Conservation (phyloP, 2,888 invertebrate genomes). For the Macrosoma leucophasiata region DNA sequence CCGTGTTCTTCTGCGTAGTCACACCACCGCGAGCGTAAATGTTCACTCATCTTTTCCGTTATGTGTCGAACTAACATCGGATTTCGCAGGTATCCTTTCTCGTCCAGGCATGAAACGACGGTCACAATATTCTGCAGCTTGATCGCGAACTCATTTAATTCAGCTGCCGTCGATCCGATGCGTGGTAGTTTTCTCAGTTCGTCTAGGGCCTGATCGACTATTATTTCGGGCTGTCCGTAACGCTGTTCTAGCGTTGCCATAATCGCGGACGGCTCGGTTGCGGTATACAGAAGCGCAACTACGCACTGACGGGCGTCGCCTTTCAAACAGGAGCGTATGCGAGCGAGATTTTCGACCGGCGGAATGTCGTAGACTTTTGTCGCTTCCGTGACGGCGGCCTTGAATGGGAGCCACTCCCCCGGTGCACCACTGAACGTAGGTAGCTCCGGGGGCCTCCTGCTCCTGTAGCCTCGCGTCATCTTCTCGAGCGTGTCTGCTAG, state of each 20-base stretch:
- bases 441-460: too few species aligned
- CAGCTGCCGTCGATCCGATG: constrained; percentile 12
- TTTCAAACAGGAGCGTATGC: too few species aligned
- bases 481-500: too few species aligned
- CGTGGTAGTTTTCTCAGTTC: constrained; percentile 19
- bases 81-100: constrained; percentile 7
- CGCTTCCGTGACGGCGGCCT: too few species aligned
- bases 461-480: too few species aligned
- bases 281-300: too few species aligned
- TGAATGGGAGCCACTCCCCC: too few species aligned
- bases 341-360: too few species aligned
- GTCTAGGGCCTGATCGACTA: constrained; percentile 17
- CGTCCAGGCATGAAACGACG: constrained; percentile 4
- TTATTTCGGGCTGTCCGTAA: constrained; percentile 24
- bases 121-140: constrained; percentile 12
- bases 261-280: constrained; percentile 16
- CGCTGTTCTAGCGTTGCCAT: constrained; percentile 24
- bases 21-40: constrained; percentile 7
- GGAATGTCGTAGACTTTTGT: too few species aligned
- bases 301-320: too few species aligned
- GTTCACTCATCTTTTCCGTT: constrained; percentile 6
- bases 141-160: constrained; percentile 19
- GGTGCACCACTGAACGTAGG: too few species aligned
- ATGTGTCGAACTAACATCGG: constrained; percentile 8
- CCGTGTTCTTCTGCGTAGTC: constrained; percentile 11